Percentiles rank a stretch among this genome's conserved stretches.
Evolutionary conservation across 2,888 invertebrate species (phyloP).

Genomic region (Pristionchus arcanus): DNA sequence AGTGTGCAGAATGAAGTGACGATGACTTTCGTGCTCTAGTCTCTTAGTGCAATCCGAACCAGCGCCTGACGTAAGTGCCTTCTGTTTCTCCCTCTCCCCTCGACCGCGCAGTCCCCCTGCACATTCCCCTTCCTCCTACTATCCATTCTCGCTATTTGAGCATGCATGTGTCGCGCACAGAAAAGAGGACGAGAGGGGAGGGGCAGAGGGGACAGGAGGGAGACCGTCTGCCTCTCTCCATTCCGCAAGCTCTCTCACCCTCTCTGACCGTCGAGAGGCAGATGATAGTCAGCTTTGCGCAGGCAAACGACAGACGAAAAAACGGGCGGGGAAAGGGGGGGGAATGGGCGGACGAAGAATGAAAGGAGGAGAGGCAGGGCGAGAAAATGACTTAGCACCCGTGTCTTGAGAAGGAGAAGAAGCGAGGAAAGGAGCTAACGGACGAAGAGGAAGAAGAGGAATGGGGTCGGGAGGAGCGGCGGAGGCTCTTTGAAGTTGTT

Average conservation of each 20-base stretch:
- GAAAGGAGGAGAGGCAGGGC: neutral
- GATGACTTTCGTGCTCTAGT: neutral
- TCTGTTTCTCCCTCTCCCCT: neutral
- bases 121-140: neutral
- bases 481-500: neutral
- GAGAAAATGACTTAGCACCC: conserved; percentile 51
- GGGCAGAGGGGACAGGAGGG: neutral
- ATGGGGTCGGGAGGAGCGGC: conserved; percentile 1
- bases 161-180: conserved; percentile 47
- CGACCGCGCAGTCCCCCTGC: neutral
- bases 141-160: conserved; percentile 48
- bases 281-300: neutral
- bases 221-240: neutral
- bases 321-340: neutral
- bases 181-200: neutral
- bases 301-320: conserved; percentile 24
- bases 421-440: conserved; percentile 5
- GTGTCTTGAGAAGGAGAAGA: neutral
- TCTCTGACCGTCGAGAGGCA: neutral
- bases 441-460: neutral
- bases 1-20: neutral
- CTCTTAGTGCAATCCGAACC: neutral
- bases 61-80: neutral
- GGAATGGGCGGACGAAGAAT: neutral
- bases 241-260: neutral